Conservation (phyloP, 1,140 invertebrate species). For the Zaprionus davidi region DNA sequence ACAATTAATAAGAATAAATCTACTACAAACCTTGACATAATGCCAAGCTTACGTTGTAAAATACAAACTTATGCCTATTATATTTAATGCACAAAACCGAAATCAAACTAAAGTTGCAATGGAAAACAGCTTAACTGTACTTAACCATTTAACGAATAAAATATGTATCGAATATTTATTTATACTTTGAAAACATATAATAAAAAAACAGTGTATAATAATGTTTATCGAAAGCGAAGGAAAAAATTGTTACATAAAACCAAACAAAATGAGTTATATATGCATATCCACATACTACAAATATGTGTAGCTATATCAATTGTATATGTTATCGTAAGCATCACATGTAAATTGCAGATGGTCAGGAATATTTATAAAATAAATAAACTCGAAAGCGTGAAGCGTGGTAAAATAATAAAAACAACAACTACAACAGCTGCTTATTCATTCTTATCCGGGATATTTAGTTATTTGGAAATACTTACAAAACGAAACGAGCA, state of each 20-base stretch:
- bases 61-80: conserved; percentile 12
- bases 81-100: conserved; percentile 17
- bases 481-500: conserved; percentile 35
- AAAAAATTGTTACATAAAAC: conserved; percentile 37
- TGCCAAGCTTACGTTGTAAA: conserved; percentile 26
- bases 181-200: conserved; percentile 5
- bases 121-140: conserved; percentile 39
- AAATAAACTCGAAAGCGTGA: conserved; percentile 66
- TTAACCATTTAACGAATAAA: conserved; percentile 25
- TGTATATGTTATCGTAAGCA: conserved; percentile 50
- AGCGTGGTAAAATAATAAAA: conserved; percentile 14
- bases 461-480: conserved; percentile 17
- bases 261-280: conserved; percentile 40
- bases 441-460: conserved; percentile 7
- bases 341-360: conserved; percentile 69
- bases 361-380: conserved; percentile 80
- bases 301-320: conserved; percentile 38
- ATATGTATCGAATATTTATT: conserved; percentile 42
- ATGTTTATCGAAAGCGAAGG: conserved; percentile 37
- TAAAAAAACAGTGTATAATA: conserved; percentile 35
- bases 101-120: conserved; percentile 16
- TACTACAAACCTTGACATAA: conserved; percentile 27
- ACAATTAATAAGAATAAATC: background rate
- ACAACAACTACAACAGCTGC: background rate
- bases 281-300: conserved; percentile 24